Evolutionary conservation across 2,888 invertebrate species (phyloP).

Genomic region (Thymelicus acteon): DNA sequence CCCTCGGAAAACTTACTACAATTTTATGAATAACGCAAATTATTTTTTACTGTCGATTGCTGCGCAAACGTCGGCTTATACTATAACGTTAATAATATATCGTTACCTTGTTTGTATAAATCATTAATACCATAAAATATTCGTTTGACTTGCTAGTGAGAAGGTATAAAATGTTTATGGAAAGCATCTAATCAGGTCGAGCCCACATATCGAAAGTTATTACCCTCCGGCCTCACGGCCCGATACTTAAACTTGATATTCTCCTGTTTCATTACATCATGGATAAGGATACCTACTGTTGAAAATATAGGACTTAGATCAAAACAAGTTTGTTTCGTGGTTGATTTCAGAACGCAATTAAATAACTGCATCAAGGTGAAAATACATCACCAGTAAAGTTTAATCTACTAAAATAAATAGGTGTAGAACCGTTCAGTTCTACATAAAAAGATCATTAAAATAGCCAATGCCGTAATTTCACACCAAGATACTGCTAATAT

Average conservation of each 20-base stretch:
- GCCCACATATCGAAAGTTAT: background rate
- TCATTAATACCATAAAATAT: no score
- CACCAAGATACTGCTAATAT: background rate
- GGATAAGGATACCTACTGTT: background rate
- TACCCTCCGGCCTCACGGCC: background rate
- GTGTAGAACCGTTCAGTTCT: no score
- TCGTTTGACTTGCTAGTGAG: no score
- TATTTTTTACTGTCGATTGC: background rate
- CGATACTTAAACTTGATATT: background rate
- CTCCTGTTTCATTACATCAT: background rate
- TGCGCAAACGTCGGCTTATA: background rate
- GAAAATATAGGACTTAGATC: no score
- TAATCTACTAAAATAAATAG: no score
- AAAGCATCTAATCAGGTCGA: background rate
- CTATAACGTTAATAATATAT: background rate
- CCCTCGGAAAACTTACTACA: background rate
- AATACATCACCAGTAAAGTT: no score
- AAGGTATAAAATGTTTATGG: background rate
- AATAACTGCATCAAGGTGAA: no score
- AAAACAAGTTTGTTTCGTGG: no score
- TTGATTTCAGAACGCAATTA: no score
- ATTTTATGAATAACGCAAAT: background rate
- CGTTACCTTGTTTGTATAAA: background rate
- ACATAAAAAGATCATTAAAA: conserved; percentile 4
- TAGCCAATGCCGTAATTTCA: background rate